Conservation (phyloP, 1,140 invertebrate genomes). For the Sarcophaga peregrina region DNA sequence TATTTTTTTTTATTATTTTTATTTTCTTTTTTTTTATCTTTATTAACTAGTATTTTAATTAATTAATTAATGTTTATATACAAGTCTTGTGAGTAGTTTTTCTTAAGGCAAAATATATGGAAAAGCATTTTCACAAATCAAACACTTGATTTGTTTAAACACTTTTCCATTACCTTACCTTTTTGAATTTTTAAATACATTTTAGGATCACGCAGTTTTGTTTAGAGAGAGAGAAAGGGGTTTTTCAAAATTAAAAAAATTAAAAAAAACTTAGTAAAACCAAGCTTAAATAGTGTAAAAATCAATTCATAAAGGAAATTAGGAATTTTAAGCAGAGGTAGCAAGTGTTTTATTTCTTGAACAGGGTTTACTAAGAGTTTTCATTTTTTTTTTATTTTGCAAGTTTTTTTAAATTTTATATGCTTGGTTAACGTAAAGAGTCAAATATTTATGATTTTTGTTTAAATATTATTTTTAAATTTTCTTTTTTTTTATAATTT, state of each 20-base stretch:
- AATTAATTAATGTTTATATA: conserved; percentile 51
- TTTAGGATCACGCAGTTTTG: conserved; percentile 35
- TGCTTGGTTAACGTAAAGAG: neutral
- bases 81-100: conserved; percentile 65
- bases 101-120: neutral
- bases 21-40: conserved; percentile 53
- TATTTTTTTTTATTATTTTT: conserved; percentile 16
- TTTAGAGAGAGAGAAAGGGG: neutral
- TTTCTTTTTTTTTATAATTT: conserved; percentile 15
- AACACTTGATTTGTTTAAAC: neutral
- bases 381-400: neutral
- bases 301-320: neutral
- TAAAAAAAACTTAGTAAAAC: neutral
- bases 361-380: conserved; percentile 47
- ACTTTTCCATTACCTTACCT: neutral
- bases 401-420: neutral
- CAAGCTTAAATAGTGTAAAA: neutral
- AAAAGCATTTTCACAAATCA: no score
- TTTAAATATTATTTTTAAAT: conserved; percentile 11
- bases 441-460: neutral
- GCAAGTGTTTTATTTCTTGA: neutral
- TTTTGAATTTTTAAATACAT: conserved; percentile 22
- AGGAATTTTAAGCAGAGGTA: conserved; percentile 23
- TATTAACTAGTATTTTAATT: conserved; percentile 58
- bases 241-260: conserved; percentile 1